Conservation (phyloP, 92 coral and sea anemone genomes). For the Montipora capitata region DNA sequence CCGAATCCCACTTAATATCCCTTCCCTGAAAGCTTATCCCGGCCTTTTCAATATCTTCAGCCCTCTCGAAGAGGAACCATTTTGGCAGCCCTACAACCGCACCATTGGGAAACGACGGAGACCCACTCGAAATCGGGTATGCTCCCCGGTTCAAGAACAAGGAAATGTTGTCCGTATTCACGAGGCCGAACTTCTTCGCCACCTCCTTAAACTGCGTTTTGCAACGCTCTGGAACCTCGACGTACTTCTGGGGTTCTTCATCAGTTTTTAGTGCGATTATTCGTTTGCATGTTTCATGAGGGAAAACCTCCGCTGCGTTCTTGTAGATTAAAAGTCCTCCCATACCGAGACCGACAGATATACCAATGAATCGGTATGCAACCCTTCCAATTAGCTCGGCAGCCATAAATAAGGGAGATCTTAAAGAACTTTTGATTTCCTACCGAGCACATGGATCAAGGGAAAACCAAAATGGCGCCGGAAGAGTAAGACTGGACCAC, state of each 20-base stretch:
- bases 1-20: conserved; percentile 89
- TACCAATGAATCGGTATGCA: conserved; percentile 75
- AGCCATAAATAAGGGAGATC: conserved; percentile 46
- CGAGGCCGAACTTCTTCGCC: conserved; percentile 74
- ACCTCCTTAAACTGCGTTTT: conserved; percentile 75
- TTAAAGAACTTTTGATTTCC: not conserved
- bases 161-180: conserved; percentile 65
- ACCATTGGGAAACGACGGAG: conserved; percentile 79
- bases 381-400: conserved; percentile 80
- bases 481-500: not conserved
- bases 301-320: conserved; percentile 79
- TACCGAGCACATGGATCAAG: not conserved
- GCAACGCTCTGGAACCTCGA: conserved; percentile 73
- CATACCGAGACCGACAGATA: conserved; percentile 89
- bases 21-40: conserved; percentile 85
- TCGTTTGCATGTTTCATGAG: conserved; percentile 71
- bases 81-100: conserved; percentile 88
- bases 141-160: conserved; percentile 86
- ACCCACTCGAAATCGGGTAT: conserved; percentile 83
- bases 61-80: conserved; percentile 79
- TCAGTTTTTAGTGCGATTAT: conserved; percentile 53
- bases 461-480: conserved; percentile 18
- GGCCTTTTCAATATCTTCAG: conserved; percentile 80
- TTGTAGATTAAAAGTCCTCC: conserved; percentile 86
- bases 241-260: conserved; percentile 24